phyloP scores from a whole-genome alignment of 2,888 invertebrate species.

The Agrotis puta region DNA sequence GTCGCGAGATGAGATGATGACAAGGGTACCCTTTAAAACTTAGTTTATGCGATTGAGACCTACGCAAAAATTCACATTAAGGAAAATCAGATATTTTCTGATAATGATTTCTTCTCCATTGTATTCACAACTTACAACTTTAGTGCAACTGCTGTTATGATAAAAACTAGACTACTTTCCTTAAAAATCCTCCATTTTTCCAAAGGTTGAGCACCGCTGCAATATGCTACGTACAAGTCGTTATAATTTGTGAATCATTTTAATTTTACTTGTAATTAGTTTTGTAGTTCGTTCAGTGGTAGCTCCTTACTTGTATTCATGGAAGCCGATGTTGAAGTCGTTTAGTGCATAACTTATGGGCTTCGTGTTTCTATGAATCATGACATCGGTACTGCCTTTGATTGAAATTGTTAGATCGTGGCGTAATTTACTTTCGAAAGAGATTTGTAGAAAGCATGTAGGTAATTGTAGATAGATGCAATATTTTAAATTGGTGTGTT shows the following conservation, averaged over 20 bases:
- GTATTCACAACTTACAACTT: no score
- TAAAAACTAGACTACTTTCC: background rate
- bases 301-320: constrained; percentile 40
- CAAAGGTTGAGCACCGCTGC: constrained; percentile 40
- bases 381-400: constrained; percentile 6
- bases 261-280: constrained; percentile 61
- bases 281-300: constrained; percentile 44
- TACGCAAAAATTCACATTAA: no score
- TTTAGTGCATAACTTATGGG: constrained; percentile 40
- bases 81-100: no score
- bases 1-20: no score
- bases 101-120: no score
- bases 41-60: no score
- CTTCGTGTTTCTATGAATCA: constrained; percentile 37
- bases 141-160: no score
- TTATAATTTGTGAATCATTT: constrained; percentile 56
- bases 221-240: constrained; percentile 25
- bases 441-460: background rate
- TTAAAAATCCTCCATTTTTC: background rate
- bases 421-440: constrained; percentile 18
- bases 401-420: constrained; percentile 19
- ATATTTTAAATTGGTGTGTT: background rate
- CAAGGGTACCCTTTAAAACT: no score
- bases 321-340: constrained; percentile 35
- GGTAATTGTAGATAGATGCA: background rate